These are phyloP conservation scores for Stichopus chloronotus DNA, from an alignment of 35 echinoderm and acorn worm species.

Conservation along the genomic window DNA sequence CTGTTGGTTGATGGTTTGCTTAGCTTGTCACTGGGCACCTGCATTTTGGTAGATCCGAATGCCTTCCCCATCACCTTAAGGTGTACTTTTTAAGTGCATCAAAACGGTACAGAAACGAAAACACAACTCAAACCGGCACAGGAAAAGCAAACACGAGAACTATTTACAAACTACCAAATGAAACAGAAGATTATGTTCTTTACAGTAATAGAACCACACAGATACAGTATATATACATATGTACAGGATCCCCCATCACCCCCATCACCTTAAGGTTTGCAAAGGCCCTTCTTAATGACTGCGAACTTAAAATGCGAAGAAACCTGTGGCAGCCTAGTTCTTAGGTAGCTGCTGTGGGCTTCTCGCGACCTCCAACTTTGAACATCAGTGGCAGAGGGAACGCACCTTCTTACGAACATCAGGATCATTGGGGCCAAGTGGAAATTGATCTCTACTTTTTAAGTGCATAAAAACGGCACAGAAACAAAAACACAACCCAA, in stretches of 20 bases:
- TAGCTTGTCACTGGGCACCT: background rate
- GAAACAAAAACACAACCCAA: too few species aligned
- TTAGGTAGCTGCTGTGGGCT: background rate
- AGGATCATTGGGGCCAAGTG: slow-evolving; percentile 58
- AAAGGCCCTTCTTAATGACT: slow-evolving; percentile 38
- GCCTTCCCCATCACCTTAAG: too few species aligned
- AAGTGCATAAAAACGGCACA: too few species aligned
- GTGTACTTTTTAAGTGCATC: too few species aligned
- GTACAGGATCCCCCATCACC: too few species aligned
- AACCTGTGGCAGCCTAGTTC: slow-evolving; percentile 47
- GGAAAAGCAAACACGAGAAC: too few species aligned
- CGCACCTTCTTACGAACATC: slow-evolving; percentile 36
- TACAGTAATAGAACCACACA: too few species aligned
- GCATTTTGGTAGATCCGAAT: background rate
- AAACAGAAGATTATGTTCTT: too few species aligned
- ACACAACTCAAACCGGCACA: too few species aligned
- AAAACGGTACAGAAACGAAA: too few species aligned
- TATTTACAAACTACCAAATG: too few species aligned
- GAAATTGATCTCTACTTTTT: background rate
- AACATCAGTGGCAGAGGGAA: background rate
- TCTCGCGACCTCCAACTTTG: background rate
- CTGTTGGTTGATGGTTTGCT: background rate
- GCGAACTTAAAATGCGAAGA: slow-evolving; percentile 52
- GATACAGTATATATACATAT: too few species aligned
- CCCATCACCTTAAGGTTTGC: slow-evolving; percentile 12